phyloP scores from a whole-genome alignment of 92 coral and sea anemone species.

The Metridium senile region DNA sequence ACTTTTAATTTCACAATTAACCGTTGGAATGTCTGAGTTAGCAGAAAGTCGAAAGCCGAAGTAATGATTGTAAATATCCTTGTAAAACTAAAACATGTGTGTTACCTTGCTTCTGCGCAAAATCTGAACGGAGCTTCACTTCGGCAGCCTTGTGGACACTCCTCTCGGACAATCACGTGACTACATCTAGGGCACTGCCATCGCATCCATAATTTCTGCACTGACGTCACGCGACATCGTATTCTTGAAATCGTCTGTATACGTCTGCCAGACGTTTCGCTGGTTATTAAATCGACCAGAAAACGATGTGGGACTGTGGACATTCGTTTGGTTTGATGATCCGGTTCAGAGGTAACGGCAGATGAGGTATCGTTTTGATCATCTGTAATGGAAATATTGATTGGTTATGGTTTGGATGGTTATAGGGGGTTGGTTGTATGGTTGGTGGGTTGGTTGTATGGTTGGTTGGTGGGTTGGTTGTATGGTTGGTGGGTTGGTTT shows the following conservation, averaged over 20 bases:
- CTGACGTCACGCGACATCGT: conserved; percentile 82
- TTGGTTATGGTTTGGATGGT: background rate
- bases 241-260: conserved; percentile 76
- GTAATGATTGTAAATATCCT: no score
- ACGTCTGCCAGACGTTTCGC: conserved; percentile 60
- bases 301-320: conserved; percentile 48
- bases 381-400: background rate
- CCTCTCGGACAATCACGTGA: conserved; percentile 66
- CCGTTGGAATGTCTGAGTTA: no score
- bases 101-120: conserved; percentile 83
- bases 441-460: background rate
- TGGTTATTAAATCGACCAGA: conserved; percentile 59
- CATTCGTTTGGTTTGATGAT: background rate
- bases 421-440: background rate
- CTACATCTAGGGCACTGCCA: conserved; percentile 92
- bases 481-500: background rate
- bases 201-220: conserved; percentile 75
- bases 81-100: no score
- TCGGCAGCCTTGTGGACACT: conserved; percentile 67
- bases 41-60: no score
- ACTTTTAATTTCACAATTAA: no score
- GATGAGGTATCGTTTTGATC: background rate
- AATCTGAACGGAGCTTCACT: conserved; percentile 55
- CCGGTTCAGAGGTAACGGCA: background rate
- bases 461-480: background rate